Conservation (phyloP, 2,113 vertebrate species). For the Malurus melanocephalus region DNA sequence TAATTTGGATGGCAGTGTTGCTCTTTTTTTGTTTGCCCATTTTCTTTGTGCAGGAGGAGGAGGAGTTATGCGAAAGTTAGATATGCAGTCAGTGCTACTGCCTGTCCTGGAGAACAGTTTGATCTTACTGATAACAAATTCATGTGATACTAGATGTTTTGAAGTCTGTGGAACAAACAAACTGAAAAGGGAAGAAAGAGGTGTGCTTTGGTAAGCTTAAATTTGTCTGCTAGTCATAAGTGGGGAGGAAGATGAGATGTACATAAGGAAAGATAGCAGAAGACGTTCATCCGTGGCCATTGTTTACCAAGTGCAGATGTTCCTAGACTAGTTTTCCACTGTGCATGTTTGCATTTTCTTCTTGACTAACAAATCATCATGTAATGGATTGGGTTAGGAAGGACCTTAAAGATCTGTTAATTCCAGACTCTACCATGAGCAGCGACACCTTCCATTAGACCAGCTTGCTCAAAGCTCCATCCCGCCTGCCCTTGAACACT, state of each 20-base stretch:
- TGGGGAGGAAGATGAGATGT: neutral
- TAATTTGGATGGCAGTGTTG: neutral
- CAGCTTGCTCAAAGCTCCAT: neutral
- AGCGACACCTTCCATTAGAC: neutral
- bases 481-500: neutral
- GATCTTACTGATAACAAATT: neutral
- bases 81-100: neutral
- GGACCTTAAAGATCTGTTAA: neutral
- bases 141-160: neutral
- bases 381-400: neutral
- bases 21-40: neutral
- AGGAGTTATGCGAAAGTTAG: neutral
- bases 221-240: neutral
- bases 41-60: neutral
- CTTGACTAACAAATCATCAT: neutral
- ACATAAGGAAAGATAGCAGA: neutral
- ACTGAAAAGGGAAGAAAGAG: neutral
- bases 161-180: neutral
- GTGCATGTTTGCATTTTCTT: neutral
- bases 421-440: neutral
- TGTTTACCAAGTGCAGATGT: neutral
- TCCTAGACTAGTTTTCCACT: neutral
- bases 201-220: neutral
- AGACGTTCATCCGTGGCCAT: neutral
- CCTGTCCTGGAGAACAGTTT: neutral